A percentile compares a stretch with the other conserved stretches of the same genome.
Evolutionary conservation across 1,140 invertebrate species (phyloP).

Genomic region (Drosophila grimshawi): DNA sequence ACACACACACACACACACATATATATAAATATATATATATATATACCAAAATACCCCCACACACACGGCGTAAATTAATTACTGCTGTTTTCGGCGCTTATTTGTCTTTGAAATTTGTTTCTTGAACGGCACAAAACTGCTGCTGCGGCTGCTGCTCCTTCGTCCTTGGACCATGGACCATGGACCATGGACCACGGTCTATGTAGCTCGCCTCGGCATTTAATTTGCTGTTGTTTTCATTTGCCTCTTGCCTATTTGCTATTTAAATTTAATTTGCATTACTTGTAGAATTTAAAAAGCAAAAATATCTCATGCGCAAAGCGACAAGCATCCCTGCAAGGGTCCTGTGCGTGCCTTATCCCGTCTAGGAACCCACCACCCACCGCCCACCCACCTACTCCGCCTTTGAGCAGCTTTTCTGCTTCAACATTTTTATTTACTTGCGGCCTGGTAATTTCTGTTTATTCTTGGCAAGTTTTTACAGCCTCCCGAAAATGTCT

Average conservation of each 20-base stretch:
- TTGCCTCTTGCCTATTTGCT: slow-evolving; percentile 76
- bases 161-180: slow-evolving; percentile 15
- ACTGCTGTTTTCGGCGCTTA: slow-evolving; percentile 82
- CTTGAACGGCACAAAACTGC: slow-evolving; percentile 39
- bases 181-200: slow-evolving; percentile 44
- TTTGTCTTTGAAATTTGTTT: slow-evolving; percentile 84
- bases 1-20: slow-evolving; percentile 3
- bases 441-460: slow-evolving; percentile 76
- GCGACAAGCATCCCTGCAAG: slow-evolving; percentile 41
- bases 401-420: slow-evolving; percentile 76
- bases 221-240: slow-evolving; percentile 59
- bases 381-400: not conserved
- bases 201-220: slow-evolving; percentile 44
- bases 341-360: slow-evolving; percentile 30
- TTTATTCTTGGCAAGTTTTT: slow-evolving; percentile 79
- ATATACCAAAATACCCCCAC: slow-evolving; percentile 38
- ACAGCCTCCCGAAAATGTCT: slow-evolving; percentile 49
- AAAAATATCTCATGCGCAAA: slow-evolving; percentile 77
- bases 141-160: not conserved
- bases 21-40: slow-evolving; percentile 5
- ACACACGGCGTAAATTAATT: slow-evolving; percentile 76
- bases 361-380: not conserved
- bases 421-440: slow-evolving; percentile 81
- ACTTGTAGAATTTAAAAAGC: slow-evolving; percentile 82
- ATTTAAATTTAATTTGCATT: slow-evolving; percentile 84